Evolutionary conservation across 2,113 vertebrate genomes (phyloP).

Genomic region (Pyrgilauda ruficollis): DNA sequence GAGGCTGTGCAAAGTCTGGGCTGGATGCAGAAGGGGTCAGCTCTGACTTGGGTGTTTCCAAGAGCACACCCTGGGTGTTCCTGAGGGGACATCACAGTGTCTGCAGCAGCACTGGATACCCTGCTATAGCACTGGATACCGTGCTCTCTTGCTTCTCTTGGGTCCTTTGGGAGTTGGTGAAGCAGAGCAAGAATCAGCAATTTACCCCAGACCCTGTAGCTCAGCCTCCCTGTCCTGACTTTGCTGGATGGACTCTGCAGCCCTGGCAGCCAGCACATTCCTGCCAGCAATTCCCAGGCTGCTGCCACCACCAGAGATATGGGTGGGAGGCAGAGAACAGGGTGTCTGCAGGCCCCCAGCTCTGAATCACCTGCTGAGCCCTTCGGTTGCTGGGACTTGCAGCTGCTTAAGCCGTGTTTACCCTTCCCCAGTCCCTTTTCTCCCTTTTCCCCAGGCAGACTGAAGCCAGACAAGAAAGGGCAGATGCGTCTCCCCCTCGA

Average conservation of each 20-base stretch:
- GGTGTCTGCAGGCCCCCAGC: not conserved
- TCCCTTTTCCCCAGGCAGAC: slow-evolving; percentile 48
- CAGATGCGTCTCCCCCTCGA: slow-evolving; percentile 14
- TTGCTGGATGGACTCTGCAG: not conserved
- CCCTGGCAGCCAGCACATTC: not conserved
- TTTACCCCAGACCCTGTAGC: not conserved
- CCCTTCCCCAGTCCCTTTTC: slow-evolving; percentile 20
- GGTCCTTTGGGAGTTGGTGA: not conserved
- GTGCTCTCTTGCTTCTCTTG: not conserved
- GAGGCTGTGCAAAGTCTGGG: not conserved
- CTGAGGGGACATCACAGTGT: fast-evolving
- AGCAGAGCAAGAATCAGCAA: not conserved
- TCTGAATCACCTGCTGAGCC: slow-evolving; percentile 40
- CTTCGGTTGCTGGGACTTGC: slow-evolving; percentile 7
- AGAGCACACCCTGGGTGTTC: fast-evolving
- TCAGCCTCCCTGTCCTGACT: not conserved
- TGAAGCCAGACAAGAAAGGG: slow-evolving; percentile 43
- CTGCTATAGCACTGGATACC: not conserved
- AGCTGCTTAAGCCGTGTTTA: slow-evolving; percentile 42
- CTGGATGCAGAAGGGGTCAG: not conserved
- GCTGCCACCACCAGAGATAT: not conserved
- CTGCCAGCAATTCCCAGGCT: not conserved
- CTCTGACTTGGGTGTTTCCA: not conserved
- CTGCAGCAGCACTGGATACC: not conserved
- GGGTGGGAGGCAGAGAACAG: not conserved